A percentile compares a stretch with the other conserved stretches of the same genome.
Evolutionary conservation across 2,113 vertebrate species (phyloP).

Genomic region (Bothrops jararaca): DNA sequence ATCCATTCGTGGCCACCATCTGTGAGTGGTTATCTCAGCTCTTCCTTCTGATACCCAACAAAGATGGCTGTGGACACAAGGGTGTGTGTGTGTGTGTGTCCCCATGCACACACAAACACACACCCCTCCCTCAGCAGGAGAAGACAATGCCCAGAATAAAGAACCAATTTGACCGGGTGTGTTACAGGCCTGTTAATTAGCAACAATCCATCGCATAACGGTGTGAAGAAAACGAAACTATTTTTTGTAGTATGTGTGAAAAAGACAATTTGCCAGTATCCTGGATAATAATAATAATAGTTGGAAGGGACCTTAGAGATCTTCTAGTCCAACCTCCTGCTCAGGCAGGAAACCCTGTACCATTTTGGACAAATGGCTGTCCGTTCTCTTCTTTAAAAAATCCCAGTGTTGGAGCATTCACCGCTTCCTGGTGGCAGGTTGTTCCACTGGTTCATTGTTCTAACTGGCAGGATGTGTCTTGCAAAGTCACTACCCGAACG

Average conservation of each 20-base stretch:
- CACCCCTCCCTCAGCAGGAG: not conserved
- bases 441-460: no score
- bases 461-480: no score
- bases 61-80: not conserved
- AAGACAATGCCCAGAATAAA: not conserved
- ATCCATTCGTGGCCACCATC: not conserved
- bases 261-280: not conserved
- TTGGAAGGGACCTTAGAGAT: no score
- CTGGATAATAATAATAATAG: not conserved
- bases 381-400: no score
- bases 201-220: not conserved
- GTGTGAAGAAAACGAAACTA: not conserved
- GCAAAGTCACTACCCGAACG: not conserved
- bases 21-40: not conserved
- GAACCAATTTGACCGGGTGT: not conserved
- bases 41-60: not conserved
- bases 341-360: no score
- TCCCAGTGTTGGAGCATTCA: no score
- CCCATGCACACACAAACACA: not conserved
- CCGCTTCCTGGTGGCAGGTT: no score
- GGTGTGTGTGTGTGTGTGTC: no score
- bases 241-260: not conserved
- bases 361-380: no score
- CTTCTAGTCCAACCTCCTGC: no score
- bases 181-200: not conserved